These are phyloP conservation scores for Pangasius macronema DNA, from an alignment of 2,797 vertebrate species.

Conservation along the genomic window DNA sequence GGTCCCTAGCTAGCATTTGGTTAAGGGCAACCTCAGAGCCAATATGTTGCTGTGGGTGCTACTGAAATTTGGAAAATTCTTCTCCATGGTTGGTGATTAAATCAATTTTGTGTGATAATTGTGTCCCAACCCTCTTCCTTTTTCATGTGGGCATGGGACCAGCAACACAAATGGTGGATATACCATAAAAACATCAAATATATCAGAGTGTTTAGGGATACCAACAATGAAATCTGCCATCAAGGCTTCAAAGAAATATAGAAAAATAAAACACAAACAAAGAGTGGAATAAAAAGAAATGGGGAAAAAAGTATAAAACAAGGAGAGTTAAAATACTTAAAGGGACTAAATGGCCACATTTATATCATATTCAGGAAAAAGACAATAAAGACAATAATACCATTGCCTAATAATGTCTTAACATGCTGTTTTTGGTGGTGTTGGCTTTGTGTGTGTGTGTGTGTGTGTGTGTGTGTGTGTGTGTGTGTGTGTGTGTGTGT, in stretches of 20 bases:
- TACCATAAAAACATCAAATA: neutral
- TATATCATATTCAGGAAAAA: neutral
- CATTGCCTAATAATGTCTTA: neutral
- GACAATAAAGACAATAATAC: neutral
- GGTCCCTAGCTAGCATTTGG: neutral
- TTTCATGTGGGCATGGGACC: neutral
- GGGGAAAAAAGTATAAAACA: neutral
- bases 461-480: no score
- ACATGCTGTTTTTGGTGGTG: neutral
- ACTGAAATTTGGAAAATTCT: neutral
- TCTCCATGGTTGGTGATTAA: neutral
- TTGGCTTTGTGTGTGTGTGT: neutral
- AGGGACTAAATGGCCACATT: neutral
- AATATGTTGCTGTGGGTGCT: neutral
- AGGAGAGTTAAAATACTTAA: neutral
- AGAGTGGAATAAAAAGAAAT: neutral
- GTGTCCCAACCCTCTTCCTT: neutral
- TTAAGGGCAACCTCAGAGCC: neutral
- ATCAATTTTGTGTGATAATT: neutral
- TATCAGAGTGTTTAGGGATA: neutral
- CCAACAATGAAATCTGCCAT: neutral
- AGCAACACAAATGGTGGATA: neutral
- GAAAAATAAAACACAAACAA: neutral
- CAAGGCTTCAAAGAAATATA: neutral
- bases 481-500: conserved; percentile 16